A percentile compares a stretch with the other conserved stretches of the same genome.
phyloP scores from a whole-genome alignment of 2,797 vertebrate species.

The Novumbra hubbsi region DNA sequence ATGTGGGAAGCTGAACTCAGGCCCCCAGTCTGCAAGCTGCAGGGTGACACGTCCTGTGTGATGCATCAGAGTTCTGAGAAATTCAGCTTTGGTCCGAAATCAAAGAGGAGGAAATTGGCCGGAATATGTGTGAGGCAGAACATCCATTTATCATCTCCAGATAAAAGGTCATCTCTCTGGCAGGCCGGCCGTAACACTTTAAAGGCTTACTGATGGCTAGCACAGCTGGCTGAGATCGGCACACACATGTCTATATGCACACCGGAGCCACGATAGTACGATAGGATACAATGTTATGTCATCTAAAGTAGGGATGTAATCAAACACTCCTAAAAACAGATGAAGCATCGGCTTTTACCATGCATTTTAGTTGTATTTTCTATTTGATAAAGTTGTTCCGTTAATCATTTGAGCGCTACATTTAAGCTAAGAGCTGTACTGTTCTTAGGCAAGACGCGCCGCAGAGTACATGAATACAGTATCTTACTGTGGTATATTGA shows the following conservation, averaged over 20 bases:
- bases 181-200: conserved; percentile 57
- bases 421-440: too few species aligned
- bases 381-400: too few species aligned
- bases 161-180: conserved; percentile 64
- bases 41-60: conserved; percentile 50
- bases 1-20: conserved; percentile 9
- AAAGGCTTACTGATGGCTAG: conserved; percentile 40
- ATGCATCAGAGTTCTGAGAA: conserved; percentile 53
- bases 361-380: not conserved
- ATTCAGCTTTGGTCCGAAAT: conserved; percentile 55
- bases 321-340: too few species aligned
- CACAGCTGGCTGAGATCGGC: conserved; percentile 33
- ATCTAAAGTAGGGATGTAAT: not conserved
- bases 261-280: conserved; percentile 10
- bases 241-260: conserved; percentile 14
- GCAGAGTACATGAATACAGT: too few species aligned
- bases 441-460: too few species aligned
- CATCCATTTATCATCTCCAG: conserved; percentile 61
- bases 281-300: conserved; percentile 18
- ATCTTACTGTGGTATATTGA: too few species aligned
- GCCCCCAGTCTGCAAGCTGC: conserved; percentile 48
- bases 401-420: not conserved
- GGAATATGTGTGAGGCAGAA: conserved; percentile 63
- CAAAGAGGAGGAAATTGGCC: conserved; percentile 66
- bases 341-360: not conserved